phyloP scores from a whole-genome alignment of 64 coral and sea anemone species.

The Stichodactyla mertensii region DNA sequence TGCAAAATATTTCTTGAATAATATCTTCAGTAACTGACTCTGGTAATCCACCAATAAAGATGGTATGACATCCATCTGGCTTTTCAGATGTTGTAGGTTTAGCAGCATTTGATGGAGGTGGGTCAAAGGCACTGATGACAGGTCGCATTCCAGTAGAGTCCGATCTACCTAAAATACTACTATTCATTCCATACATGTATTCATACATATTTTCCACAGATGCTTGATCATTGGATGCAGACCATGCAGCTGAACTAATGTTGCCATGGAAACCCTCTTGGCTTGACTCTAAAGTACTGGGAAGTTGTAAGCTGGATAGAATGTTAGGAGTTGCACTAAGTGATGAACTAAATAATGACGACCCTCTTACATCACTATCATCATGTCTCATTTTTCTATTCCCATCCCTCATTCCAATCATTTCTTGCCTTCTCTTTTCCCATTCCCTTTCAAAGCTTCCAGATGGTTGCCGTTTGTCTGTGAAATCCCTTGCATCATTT shows the following conservation, averaged over 20 bases:
- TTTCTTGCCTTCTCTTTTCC: background rate
- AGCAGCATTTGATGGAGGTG: slow-evolving; percentile 46
- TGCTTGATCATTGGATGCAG: background rate
- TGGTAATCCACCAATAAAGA: slow-evolving; percentile 67
- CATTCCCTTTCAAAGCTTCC: background rate
- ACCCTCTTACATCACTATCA: background rate
- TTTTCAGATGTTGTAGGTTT: slow-evolving; percentile 42
- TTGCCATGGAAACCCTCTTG: background rate
- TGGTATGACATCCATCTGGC: slow-evolving; percentile 61
- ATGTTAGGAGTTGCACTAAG: background rate
- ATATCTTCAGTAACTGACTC: slow-evolving; percentile 61
- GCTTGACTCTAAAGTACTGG: background rate
- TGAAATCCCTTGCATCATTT: background rate
- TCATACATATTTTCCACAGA: background rate
- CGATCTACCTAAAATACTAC: background rate
- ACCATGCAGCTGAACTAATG: background rate
- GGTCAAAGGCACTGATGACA: slow-evolving; percentile 46
- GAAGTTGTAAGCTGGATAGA: background rate
- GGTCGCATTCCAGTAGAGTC: background rate
- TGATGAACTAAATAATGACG: background rate
- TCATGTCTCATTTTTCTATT: background rate
- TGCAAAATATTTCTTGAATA: slow-evolving; percentile 61
- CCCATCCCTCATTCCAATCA: background rate
- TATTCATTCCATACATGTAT: slow-evolving; percentile 6
- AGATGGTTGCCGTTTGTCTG: background rate